phyloP scores from a whole-genome alignment of 37 sponge, comb jelly and placozoan genomes.

The Crambe crambe region DNA sequence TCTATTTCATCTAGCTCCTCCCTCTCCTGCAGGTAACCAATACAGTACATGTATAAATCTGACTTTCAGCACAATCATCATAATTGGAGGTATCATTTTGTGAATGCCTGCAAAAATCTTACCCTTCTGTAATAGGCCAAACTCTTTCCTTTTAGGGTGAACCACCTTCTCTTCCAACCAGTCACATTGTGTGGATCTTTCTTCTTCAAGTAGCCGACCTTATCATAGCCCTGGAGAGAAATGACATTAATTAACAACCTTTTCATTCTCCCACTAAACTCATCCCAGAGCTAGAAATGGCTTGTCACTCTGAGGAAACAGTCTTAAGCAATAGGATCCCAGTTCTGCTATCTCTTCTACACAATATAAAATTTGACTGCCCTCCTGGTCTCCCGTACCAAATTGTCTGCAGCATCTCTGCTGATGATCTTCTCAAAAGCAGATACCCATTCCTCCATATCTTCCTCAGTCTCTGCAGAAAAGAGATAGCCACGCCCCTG shows the following conservation, averaged over 20 bases:
- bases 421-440: constrained; percentile 46
- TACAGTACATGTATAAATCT: neutral
- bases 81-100: neutral
- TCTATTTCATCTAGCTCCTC: constrained; percentile 67
- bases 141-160: constrained; percentile 68
- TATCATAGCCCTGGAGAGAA: constrained; percentile 72
- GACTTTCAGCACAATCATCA: neutral
- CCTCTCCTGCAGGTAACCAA: constrained; percentile 18
- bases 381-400: constrained; percentile 56
- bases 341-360: too few relatives aligned
- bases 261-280: too few relatives aligned
- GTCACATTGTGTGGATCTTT: constrained; percentile 40
- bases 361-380: too few relatives aligned
- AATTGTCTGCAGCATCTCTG: constrained; percentile 55
- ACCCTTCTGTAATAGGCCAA: constrained; percentile 64
- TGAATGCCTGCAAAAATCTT: constrained; percentile 12
- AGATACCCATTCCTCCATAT: constrained; percentile 54
- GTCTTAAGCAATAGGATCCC: too few relatives aligned
- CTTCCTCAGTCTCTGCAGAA: constrained; percentile 61
- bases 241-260: too few relatives aligned
- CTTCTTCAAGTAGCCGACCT: constrained; percentile 70
- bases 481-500: constrained; percentile 66
- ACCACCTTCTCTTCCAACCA: constrained; percentile 80
- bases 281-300: too few relatives aligned
- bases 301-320: too few relatives aligned